Conservation (phyloP, 2,888 invertebrate species). For the Agrenia bidenticulata region DNA sequence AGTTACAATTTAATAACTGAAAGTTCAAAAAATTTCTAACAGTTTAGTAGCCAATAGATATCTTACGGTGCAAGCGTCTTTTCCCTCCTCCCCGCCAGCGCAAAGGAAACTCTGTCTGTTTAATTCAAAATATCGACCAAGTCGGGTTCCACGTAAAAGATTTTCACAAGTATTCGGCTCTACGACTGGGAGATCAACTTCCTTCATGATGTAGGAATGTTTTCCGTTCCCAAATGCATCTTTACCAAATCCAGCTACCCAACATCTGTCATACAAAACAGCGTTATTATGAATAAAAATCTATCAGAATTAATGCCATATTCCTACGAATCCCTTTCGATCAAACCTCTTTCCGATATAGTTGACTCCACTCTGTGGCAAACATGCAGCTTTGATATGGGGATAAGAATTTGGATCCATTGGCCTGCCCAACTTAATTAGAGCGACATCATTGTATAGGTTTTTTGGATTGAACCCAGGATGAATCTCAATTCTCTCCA, state of each 20-base stretch:
- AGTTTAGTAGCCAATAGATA: conserved; percentile 1
- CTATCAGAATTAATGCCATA: background rate
- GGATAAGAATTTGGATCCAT: conserved; percentile 56
- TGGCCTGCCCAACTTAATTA: conserved; percentile 66
- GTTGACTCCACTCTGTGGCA: conserved; percentile 55
- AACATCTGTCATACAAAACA: conserved; percentile 55
- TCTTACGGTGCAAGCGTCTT: conserved; percentile 75
- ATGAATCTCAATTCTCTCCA: conserved; percentile 64
- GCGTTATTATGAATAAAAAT: too few species aligned
- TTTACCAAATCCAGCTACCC: conserved; percentile 80
- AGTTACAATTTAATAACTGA: background rate
- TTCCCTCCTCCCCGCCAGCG: conserved; percentile 74
- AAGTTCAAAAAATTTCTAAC: background rate
- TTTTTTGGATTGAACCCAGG: conserved; percentile 70
- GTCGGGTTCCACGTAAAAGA: conserved; percentile 65
- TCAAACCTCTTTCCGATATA: conserved; percentile 35
- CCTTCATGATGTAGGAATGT: conserved; percentile 69
- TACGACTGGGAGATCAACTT: conserved; percentile 73
- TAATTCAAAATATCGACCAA: conserved; percentile 65
- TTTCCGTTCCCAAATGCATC: conserved; percentile 61
- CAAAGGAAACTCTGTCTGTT: conserved; percentile 72
- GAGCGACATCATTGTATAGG: conserved; percentile 77
- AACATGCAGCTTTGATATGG: conserved; percentile 61
- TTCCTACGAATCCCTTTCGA: background rate
- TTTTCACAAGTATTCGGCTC: conserved; percentile 67